Evolutionary conservation across 2,797 vertebrate species (phyloP), one percentile per base, ranked within the genome.

Genomic region (Australoheros facetus): DNA sequence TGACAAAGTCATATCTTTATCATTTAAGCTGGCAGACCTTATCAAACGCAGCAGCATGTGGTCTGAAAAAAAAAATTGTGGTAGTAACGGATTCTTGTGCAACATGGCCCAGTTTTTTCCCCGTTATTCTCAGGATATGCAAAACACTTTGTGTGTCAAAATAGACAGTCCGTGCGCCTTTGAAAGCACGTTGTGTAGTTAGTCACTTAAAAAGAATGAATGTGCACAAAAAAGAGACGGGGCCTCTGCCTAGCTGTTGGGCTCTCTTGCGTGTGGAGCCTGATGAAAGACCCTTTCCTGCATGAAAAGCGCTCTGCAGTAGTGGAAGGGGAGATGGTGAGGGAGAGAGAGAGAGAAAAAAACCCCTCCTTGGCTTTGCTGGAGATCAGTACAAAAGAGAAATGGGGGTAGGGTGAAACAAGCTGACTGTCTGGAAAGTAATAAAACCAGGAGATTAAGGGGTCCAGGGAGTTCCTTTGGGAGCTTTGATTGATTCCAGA

Each of bases 381-480:
- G 93, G 93, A 95, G 95, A 94, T 93, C 93, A 93, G 91, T 95
- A 95, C 95, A 96, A 96, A 96, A 95, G 95, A 87, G 87, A 88
- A 89, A 94, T 94, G 94, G 95, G 95, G 95, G 95, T 93, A 95
- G 95, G 95, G 96, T 93, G 92, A 93, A 95, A 93, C 80, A 89
- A 93, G 91, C 93, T 58, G 93, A 96, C 94, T 93, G 94, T 95
- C 95, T 96, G 96, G 95, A 96, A 96, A 96, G 95, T 96, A 95
- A 96, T 96, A 96, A 96, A 96, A 96, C 93, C 94, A 93, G 94
- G 94, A 96, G 95, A 96, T 96, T 96, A 96, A 94, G 94, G 94
- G 94, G 94, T 91, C 91, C 91, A 58, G 87, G 93, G 94, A 94
- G 95, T 95, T 95, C 95, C 95, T 95, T 86, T 92, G 95, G 95